Evolutionary conservation across 53 echinoderm and acorn worm species (phyloP).

Genomic region (Holothuria scabra): DNA sequence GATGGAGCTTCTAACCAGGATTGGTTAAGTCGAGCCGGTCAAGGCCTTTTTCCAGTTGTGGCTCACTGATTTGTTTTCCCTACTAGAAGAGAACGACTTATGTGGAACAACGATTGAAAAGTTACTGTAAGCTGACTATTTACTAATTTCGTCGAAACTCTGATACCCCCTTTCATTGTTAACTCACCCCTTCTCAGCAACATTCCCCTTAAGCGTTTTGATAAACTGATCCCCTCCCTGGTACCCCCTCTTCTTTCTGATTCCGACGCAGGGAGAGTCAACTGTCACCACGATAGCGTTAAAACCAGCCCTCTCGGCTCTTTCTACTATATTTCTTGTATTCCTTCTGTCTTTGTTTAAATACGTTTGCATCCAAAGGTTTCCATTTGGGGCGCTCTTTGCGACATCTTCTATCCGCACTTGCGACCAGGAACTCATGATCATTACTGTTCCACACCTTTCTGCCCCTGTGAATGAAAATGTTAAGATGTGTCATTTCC

Average conservation of each 20-base stretch:
- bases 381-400: slow-evolving; percentile 47
- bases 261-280: slow-evolving; percentile 50
- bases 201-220: slow-evolving; percentile 20
- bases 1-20: no score
- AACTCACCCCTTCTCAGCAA: slow-evolving; percentile 30
- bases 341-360: slow-evolving; percentile 45
- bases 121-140: no score
- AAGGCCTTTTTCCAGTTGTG: no score
- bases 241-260: slow-evolving; percentile 19
- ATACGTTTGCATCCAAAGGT: slow-evolving; percentile 67
- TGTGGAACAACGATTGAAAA: no score
- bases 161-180: no score
- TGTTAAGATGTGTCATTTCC: neutral
- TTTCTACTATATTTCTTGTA: slow-evolving; percentile 57
- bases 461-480: slow-evolving; percentile 27
- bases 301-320: slow-evolving; percentile 70
- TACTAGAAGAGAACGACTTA: no score
- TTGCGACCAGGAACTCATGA: slow-evolving; percentile 52
- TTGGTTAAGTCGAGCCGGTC: no score
- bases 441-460: slow-evolving; percentile 49
- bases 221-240: slow-evolving; percentile 44
- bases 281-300: slow-evolving; percentile 72
- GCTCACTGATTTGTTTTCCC: no score
- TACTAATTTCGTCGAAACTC: no score
- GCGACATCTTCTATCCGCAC: slow-evolving; percentile 68